Percentiles rank a stretch among this genome's conserved stretches.
These are phyloP conservation scores for Lophotriccus pileatus DNA, from an alignment of 2,797 vertebrate species.

Conservation along the genomic window DNA sequence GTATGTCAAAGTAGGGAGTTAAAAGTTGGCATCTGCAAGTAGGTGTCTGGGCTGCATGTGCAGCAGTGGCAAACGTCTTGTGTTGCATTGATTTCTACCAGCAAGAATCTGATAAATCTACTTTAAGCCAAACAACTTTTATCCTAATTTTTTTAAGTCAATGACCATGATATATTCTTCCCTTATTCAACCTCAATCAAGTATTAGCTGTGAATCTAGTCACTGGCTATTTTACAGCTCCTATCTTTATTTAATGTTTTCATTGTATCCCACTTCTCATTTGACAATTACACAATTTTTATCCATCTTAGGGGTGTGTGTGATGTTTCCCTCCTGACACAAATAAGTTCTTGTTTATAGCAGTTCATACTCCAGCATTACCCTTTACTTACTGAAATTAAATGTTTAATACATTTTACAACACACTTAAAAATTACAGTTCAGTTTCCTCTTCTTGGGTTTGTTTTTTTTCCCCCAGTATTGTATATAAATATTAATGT, in stretches of 20 bases:
- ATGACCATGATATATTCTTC: neutral
- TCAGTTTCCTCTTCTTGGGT: neutral
- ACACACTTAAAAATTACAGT: neutral
- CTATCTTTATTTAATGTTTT: neutral
- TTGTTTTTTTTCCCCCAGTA: neutral
- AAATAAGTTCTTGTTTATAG: neutral
- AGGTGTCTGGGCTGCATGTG: neutral
- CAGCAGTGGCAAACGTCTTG: neutral
- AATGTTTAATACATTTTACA: neutral
- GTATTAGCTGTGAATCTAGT: neutral
- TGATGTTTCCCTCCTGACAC: neutral
- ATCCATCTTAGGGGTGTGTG: neutral
- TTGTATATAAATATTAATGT: neutral
- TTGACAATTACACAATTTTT: neutral
- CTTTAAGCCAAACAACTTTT: neutral
- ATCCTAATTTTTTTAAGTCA: neutral
- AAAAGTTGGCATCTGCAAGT: neutral
- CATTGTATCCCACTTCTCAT: neutral
- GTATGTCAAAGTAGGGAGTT: neutral
- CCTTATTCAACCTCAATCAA: neutral
- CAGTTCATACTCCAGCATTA: neutral
- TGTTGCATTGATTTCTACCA: neutral
- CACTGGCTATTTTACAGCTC: neutral
- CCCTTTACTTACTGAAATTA: neutral
- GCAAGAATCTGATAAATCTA: neutral